These are phyloP conservation scores for Asarcornis scutulata DNA, from an alignment of 2,113 vertebrate species.

Conservation along the genomic window DNA sequence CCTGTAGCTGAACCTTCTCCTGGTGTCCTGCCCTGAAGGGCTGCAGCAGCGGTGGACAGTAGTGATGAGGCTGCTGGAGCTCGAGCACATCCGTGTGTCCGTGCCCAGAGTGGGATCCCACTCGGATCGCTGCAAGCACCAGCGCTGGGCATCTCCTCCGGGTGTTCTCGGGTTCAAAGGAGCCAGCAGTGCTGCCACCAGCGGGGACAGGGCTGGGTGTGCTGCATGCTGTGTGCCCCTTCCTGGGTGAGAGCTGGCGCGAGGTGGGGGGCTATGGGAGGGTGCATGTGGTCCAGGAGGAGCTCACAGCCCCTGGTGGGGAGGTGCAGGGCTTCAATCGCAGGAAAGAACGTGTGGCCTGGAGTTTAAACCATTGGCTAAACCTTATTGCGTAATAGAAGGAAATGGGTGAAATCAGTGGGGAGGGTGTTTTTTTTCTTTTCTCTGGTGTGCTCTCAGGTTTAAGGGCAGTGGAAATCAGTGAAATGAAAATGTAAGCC, in stretches of 20 bases:
- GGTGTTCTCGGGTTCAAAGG: too few relatives aligned
- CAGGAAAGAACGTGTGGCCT: neutral
- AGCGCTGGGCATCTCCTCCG: neutral
- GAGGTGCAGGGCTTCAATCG: neutral
- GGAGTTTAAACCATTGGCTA: neutral
- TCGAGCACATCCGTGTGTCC: accelerated
- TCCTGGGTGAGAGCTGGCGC: neutral
- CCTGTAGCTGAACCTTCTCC: neutral
- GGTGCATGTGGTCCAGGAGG: neutral
- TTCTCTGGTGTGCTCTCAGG: neutral
- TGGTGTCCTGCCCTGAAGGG: neutral
- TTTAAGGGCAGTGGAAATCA: neutral
- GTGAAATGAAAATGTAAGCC: neutral
- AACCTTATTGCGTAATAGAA: neutral
- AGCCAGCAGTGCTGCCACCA: neutral
- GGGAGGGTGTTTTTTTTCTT: neutral
- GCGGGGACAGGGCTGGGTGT: too few relatives aligned
- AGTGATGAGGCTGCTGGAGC: neutral
- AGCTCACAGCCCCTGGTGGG: neutral
- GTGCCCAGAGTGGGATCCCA: neutral
- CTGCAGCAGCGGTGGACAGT: neutral
- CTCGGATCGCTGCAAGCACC: neutral
- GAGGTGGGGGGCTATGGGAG: too few relatives aligned
- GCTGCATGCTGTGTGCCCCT: accelerated
- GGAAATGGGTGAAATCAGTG: neutral